phyloP scores from a whole-genome alignment of 2,797 vertebrate species.

The Danio tinwini region DNA sequence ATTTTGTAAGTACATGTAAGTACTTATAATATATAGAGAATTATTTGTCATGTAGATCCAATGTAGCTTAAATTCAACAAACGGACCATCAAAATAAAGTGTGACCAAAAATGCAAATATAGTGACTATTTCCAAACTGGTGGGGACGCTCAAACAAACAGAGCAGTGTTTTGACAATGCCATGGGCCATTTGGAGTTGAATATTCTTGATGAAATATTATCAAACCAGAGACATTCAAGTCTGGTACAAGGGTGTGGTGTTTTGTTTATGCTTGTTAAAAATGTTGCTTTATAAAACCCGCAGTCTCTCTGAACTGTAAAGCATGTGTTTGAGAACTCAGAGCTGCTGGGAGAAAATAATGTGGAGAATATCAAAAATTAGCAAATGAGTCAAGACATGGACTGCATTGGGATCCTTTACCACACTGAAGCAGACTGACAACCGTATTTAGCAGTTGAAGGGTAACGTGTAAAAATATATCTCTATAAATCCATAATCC shows the following conservation, averaged over 20 bases:
- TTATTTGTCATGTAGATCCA: no score
- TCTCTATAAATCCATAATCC: neutral
- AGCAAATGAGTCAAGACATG: neutral
- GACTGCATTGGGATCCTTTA: neutral
- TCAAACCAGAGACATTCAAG: neutral
- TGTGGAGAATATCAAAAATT: neutral
- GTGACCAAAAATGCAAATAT: neutral
- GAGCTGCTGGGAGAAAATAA: neutral
- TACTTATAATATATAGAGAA: no score
- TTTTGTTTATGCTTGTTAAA: slow-evolving; percentile 9
- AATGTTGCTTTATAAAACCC: neutral
- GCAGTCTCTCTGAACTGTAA: neutral
- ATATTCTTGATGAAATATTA: slow-evolving; percentile 6
- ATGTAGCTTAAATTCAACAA: no score
- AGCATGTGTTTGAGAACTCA: neutral
- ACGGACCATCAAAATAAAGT: no score
- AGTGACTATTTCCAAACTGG: neutral
- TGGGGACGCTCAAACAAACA: neutral
- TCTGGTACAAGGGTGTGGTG: slow-evolving; percentile 6
- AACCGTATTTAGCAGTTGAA: neutral
- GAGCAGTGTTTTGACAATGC: slow-evolving; percentile 3
- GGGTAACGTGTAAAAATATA: neutral
- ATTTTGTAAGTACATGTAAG: no score
- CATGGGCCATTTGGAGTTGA: neutral
- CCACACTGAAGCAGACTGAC: neutral